Conservation (phyloP, 1,140 invertebrate genomes). For the Tribolium castaneum region DNA sequence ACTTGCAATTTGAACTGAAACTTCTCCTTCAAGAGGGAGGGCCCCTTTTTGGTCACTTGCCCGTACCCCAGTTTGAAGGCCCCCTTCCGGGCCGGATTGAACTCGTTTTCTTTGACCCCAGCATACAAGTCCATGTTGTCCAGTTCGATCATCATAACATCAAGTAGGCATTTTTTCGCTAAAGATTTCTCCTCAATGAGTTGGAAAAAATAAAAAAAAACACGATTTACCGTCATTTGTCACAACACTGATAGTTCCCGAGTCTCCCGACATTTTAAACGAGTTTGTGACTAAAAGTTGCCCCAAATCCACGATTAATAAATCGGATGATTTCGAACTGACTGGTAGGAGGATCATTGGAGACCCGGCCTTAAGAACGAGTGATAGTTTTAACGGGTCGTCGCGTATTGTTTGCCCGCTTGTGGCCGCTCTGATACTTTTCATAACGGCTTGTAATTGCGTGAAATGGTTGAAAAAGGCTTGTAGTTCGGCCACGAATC, state of each 20-base stretch:
- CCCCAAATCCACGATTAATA: slow-evolving; percentile 86
- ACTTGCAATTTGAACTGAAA: slow-evolving; percentile 84
- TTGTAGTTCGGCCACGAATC: slow-evolving; percentile 90
- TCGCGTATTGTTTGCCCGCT: slow-evolving; percentile 55
- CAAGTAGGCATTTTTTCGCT: slow-evolving; percentile 70
- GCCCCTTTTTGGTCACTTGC: slow-evolving; percentile 68
- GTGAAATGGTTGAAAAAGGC: slow-evolving; percentile 89
- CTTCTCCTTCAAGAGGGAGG: slow-evolving; percentile 80
- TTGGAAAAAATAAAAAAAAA: background rate
- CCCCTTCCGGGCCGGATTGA: slow-evolving; percentile 47
- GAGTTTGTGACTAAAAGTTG: slow-evolving; percentile 83
- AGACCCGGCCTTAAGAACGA: slow-evolving; percentile 81
- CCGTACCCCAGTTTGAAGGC: slow-evolving; percentile 67
- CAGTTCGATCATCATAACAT: slow-evolving; percentile 82
- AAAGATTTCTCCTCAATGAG: background rate
- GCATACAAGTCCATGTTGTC: slow-evolving; percentile 87
- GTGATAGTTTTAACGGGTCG: slow-evolving; percentile 64
- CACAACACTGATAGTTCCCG: slow-evolving; percentile 68
- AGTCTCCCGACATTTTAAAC: slow-evolving; percentile 73
- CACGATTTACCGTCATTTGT: background rate
- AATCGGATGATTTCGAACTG: slow-evolving; percentile 80
- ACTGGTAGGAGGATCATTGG: slow-evolving; percentile 91
- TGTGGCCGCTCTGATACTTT: slow-evolving; percentile 67
- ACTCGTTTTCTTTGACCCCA: slow-evolving; percentile 65
- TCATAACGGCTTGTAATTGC: slow-evolving; percentile 80